Evolutionary conservation across 2,113 vertebrate species (phyloP).

Genomic region (Danionella cerebrum): DNA sequence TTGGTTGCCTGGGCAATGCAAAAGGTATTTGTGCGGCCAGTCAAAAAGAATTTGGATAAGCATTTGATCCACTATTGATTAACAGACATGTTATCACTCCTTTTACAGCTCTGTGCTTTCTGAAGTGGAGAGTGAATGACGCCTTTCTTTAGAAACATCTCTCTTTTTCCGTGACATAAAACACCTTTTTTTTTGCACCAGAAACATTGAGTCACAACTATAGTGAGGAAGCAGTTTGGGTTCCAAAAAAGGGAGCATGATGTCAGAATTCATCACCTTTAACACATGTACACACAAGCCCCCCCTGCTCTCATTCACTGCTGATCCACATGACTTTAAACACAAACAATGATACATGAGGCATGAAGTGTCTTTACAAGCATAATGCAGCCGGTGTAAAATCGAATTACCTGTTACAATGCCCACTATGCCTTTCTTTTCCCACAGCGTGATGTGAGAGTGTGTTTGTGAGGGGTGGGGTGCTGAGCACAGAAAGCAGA

Average conservation of each 20-base stretch:
- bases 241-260: constrained; percentile 33
- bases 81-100: too few relatives aligned
- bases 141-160: too few relatives aligned
- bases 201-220: not conserved
- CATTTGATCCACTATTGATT: too few relatives aligned
- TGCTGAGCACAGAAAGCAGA: constrained; percentile 25
- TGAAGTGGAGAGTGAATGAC: too few relatives aligned
- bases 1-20: too few relatives aligned
- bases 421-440: constrained; percentile 40
- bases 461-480: constrained; percentile 27
- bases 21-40: too few relatives aligned
- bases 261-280: constrained; percentile 1
- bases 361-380: constrained; percentile 39
- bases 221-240: constrained; percentile 19
- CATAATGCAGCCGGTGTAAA: constrained; percentile 42
- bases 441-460: constrained; percentile 35
- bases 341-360: constrained; percentile 39
- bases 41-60: too few relatives aligned
- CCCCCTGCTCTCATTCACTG: constrained; percentile 24
- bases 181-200: not conserved
- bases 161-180: too few relatives aligned
- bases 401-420: constrained; percentile 53
- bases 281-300: constrained; percentile 8
- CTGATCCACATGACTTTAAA: constrained; percentile 28
- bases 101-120: too few relatives aligned